Conservation (phyloP, 2,113 vertebrate species). For the Crotalus viridis region DNA sequence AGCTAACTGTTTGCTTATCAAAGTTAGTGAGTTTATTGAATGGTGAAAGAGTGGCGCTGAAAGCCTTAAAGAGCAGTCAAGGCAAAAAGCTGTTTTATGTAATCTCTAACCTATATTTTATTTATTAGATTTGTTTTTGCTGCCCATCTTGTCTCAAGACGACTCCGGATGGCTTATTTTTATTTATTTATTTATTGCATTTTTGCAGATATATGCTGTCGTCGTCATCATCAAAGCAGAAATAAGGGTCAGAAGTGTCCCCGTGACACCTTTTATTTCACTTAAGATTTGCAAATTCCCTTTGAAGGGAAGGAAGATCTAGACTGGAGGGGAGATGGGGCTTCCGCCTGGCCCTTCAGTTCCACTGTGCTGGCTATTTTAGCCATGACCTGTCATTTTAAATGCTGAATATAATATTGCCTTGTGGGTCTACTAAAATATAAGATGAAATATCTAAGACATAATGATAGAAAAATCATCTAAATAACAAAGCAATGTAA, state of each 20-base stretch:
- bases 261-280: not conserved
- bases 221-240: not conserved
- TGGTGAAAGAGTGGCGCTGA: not conserved
- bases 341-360: no score
- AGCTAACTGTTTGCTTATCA: not conserved
- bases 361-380: no score
- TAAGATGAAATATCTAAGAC: not conserved
- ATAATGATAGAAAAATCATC: not conserved
- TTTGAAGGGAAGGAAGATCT: not conserved
- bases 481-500: not conserved
- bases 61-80: not conserved
- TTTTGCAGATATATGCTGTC: not conserved
- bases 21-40: not conserved
- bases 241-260: not conserved
- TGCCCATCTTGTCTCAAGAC: no score
- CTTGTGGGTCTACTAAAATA: not conserved
- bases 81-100: not conserved
- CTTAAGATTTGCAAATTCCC: not conserved
- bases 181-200: not conserved
- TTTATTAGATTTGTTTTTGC: no score
- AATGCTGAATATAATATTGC: not conserved
- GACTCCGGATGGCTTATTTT: no score
- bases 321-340: not conserved
- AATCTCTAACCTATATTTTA: not conserved
- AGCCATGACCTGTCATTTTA: not conserved